These are phyloP conservation scores for Heterotis niloticus DNA, from an alignment of 2,113 vertebrate genomes.

Conservation along the genomic window DNA sequence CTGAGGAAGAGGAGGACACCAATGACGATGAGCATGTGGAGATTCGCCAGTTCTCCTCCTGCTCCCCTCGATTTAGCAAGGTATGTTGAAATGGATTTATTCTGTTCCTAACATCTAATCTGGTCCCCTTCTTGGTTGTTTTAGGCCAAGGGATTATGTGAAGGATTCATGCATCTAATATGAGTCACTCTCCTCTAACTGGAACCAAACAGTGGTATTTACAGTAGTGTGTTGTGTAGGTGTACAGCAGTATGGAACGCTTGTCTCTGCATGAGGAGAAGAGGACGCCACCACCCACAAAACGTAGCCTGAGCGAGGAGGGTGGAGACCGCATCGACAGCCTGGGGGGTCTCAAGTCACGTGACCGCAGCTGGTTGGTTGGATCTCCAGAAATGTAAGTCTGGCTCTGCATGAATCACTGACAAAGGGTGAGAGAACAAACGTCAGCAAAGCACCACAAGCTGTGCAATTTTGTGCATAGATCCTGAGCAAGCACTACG, in stretches of 20 bases:
- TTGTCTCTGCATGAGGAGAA: constrained; percentile 88
- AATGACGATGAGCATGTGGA: constrained; percentile 90
- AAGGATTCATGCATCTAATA: not conserved
- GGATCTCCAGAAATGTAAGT: constrained; percentile 93
- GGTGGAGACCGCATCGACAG: constrained; percentile 79
- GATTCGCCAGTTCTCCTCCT: constrained; percentile 94
- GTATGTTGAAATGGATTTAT: constrained; percentile 47
- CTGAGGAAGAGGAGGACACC: constrained; percentile 91
- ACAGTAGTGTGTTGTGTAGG: constrained; percentile 57
- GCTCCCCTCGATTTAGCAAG: constrained; percentile 93
- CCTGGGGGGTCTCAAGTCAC: constrained; percentile 74
- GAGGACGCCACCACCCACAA: constrained; percentile 80
- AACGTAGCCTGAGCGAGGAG: constrained; percentile 92
- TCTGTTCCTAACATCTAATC: too few species aligned
- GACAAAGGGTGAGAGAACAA: too few species aligned
- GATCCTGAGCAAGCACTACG: too few species aligned
- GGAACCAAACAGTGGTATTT: not conserved
- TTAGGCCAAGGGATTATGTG: not conserved
- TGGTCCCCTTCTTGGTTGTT: not conserved
- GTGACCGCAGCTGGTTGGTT: constrained; percentile 86
- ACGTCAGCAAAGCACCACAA: too few species aligned
- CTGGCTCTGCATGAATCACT: not conserved
- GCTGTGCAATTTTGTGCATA: too few species aligned
- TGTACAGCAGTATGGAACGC: constrained; percentile 96
- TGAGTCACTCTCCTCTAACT: not conserved